Evolutionary conservation across 2,113 vertebrate genomes (phyloP).

Genomic region (Oncorhynchus kisutch): DNA sequence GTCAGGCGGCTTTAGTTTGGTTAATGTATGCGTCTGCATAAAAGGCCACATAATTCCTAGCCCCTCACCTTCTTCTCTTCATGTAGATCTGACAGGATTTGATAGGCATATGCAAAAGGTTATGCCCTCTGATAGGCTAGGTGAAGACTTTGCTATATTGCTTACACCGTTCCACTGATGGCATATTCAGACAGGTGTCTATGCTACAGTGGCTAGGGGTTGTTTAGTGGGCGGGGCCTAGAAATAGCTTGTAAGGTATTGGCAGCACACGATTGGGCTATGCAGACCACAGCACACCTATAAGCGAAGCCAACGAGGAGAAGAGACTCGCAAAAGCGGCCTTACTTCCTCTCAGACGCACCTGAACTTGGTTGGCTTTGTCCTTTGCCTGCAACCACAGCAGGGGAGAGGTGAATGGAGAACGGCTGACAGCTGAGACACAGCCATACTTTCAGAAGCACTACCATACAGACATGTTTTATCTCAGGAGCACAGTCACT

Average conservation of each 20-base stretch:
- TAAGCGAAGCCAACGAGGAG: slow-evolving; percentile 54
- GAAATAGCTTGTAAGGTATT: too few species aligned
- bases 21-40: slow-evolving; percentile 44
- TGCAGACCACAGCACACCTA: slow-evolving; percentile 63
- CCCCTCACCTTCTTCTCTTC: too few species aligned
- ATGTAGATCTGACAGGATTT: too few species aligned
- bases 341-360: slow-evolving; percentile 66
- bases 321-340: slow-evolving; percentile 34
- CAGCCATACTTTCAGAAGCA: too few species aligned
- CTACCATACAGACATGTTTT: slow-evolving; percentile 9
- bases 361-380: slow-evolving; percentile 52
- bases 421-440: slow-evolving; percentile 28
- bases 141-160: too few species aligned
- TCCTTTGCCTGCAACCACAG: slow-evolving; percentile 73
- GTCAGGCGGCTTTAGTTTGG: slow-evolving; percentile 51
- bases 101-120: too few species aligned
- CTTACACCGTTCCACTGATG: too few species aligned
- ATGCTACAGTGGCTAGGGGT: not conserved
- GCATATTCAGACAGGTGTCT: too few species aligned
- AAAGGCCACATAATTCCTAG: not conserved
- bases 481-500: not conserved
- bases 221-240: not conserved
- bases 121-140: too few species aligned
- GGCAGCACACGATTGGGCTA: slow-evolving; percentile 2
- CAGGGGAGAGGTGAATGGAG: slow-evolving; percentile 55